Evolutionary conservation across 2,113 vertebrate genomes (phyloP), one percentile per base, ranked within the genome.

Genomic region (Pitta sordida): DNA sequence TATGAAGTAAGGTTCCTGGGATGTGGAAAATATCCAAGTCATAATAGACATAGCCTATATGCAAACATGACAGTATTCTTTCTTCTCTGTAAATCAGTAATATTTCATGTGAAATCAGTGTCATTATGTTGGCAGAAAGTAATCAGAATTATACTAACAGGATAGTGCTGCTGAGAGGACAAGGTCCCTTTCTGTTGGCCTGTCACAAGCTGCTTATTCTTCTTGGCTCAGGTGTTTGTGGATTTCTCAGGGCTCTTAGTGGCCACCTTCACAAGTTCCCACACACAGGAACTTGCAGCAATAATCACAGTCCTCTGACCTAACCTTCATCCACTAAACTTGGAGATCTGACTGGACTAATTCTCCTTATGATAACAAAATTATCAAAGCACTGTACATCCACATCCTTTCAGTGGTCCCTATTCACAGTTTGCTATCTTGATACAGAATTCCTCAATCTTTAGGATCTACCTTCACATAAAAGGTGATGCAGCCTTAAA

Each of bases 1-100:
- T 70, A 73, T 59, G 46, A 96, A 94, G 74, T 80, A 95, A 93
- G 64, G 86, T 85, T 83, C 85, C 34, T 53, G 46, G 39, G 85
- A 84, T 83, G 30, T 64, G 36, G 86, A 92, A 94, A 94, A 87
- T 92, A 90, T 64, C 27, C 9, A 78, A 83, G 65, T 73, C 34
- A 53, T 62, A 93, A 85, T 51, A 93, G 70, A 86, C 11, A 48
- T 29, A 74, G 87, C 15, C 39, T 21, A 41, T 46, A 53, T 32
- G 55, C 58, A 89, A 90, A 92, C 62, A 63, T 73, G 64, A 53
- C 34, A 67, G n/a, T 75, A 26, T 76, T 93, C 62, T 89, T 80
- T 82, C 34, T 83, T 68, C 34, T 62, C 58, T 56, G 24, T 59
- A 59, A 80, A 86, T 63, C 63, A 55, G 15, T 20, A 76, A 21